phyloP scores from a whole-genome alignment of 1,140 invertebrate species.

The Subanguina moxae region DNA sequence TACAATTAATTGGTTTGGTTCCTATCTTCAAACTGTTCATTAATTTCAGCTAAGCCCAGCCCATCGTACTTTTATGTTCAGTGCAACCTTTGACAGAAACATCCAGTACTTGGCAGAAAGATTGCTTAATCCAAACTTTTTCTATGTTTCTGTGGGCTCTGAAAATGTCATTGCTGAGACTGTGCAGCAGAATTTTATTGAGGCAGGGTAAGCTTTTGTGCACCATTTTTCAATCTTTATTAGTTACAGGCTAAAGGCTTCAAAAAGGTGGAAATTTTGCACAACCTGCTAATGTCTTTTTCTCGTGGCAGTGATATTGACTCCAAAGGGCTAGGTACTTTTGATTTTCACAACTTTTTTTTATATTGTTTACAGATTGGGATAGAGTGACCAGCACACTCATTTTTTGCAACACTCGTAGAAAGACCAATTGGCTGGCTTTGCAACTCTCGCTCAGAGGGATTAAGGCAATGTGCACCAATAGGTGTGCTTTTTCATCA shows the following conservation, averaged over 20 bases:
- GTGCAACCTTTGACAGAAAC: slow-evolving; percentile 21
- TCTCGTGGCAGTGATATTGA: too few species aligned
- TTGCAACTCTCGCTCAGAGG: slow-evolving; percentile 18
- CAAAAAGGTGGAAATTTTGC: slow-evolving; percentile 2
- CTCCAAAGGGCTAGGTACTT: too few species aligned
- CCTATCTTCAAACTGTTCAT: too few species aligned
- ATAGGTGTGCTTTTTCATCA: neutral
- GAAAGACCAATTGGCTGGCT: slow-evolving; percentile 30
- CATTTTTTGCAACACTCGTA: slow-evolving; percentile 27
- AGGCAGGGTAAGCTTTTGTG: neutral
- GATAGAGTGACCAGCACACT: slow-evolving; percentile 3
- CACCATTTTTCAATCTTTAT: neutral
- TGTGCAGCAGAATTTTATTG: slow-evolving; percentile 21
- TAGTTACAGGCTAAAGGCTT: neutral
- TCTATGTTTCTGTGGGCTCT: slow-evolving; percentile 11
- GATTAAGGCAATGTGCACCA: slow-evolving; percentile 11
- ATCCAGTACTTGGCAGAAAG: slow-evolving; percentile 5
- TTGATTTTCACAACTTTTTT: neutral
- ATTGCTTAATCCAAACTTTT: slow-evolving; percentile 22
- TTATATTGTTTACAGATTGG: slow-evolving; percentile 7
- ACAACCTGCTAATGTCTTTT: neutral
- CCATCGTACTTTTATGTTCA: slow-evolving; percentile 25
- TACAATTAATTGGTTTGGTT: neutral
- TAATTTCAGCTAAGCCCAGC: slow-evolving; percentile 7
- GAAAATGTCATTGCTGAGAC: slow-evolving; percentile 10